Base-by-base conservation (phyloP, 2,888 invertebrate genomes). In the Leptogaster cylindrica region DNA sequence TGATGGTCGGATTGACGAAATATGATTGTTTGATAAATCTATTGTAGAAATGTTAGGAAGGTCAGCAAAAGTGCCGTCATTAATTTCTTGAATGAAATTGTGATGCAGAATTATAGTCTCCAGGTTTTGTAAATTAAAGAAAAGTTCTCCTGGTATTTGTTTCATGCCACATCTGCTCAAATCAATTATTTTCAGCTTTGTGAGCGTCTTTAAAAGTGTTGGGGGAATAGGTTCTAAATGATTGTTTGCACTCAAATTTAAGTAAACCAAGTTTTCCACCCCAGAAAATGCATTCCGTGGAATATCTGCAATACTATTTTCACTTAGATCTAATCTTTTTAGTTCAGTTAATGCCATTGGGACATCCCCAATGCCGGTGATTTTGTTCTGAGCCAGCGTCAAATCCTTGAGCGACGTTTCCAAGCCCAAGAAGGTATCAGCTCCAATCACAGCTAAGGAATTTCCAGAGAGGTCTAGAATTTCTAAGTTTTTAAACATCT, bases 381-480 rank as follows among this genome's bases (percentile, higher is more conserved):
- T 85, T 71, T 88, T 85, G 75, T 93, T 93, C 76, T 89, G 89
- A 1, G 89, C 87, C 5, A 93, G 77, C 74, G 89, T 88, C 58
- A 95, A 81, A 72, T 87, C 86, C 73, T 87, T 84, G 7, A 95
- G 79, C 0, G 89, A 88, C 46, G 87, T 84, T 77, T 93, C 92
- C 70, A 93, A 77, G 0, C 93, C 93, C 44, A 83, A 82, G 75
- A 94, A 92, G 6, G 90, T 90, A 69, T 90, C 89, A 0, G 88
- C 87, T 68, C 87, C 87, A 58, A 93, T 83, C 12, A 85, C 84
- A 16, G 89, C 87, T 58, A 93, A 79, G 67, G 92, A 86, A 77
- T 94, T 94, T 23, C 93, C 91, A 20, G 90, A 89, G 28, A 95
- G 82, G 76, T 93, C 92, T 71, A 95, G 83, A 72, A 86, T 85